Evolutionary conservation across 2,888 invertebrate genomes (phyloP), one percentile per base, ranked within the genome.

Genomic region (Agriopis leucophaearia): DNA sequence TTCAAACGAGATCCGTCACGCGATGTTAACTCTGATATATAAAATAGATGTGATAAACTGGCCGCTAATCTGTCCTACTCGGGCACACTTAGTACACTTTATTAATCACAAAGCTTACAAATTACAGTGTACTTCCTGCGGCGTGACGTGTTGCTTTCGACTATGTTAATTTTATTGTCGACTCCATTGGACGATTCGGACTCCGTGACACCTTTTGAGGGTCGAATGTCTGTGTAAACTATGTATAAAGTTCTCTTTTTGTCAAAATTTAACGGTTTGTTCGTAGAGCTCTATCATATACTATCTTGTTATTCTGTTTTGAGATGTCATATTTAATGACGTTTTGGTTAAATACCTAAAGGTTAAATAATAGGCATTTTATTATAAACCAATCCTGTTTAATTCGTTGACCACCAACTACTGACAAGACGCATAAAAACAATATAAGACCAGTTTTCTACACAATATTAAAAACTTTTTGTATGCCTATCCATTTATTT

Each of bases 71-170:
- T 92, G 91, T 92, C 90, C 92, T 89, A 92, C 92, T 93, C 91
- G 92, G 90, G 88, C 92, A 88, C 94, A 94, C 91, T 94, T 94
- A 93, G 92, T 91, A 89, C 91, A 91, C 87, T 94, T 94, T 94
- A 94, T 94, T 94, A 94, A 94, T 94, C 94, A 93, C 92, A 93
- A 94, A 91, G 91, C 89, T 91, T 91, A 93, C 94, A 94, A 94
- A 94, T 93, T 92, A 93, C 92, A 83, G 84, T 87, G 87, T 87
- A 89, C 92, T 93, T 94, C 94, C 94, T 91, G 92, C 87, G 85
- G 82, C 87, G 88, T 89, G 92, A 91, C 92, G 88, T 88, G 87
- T 86, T 82, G 84, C 88, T 89, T 87, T 85, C 88, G 83, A 80
- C 87, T 92, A 94, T 93, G 94, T 85, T 92, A 93, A 93, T 94